Evolutionary conservation across 1,140 invertebrate genomes (phyloP), one percentile per base, ranked within the genome.

Genomic region (Nixonia krombeini): DNA sequence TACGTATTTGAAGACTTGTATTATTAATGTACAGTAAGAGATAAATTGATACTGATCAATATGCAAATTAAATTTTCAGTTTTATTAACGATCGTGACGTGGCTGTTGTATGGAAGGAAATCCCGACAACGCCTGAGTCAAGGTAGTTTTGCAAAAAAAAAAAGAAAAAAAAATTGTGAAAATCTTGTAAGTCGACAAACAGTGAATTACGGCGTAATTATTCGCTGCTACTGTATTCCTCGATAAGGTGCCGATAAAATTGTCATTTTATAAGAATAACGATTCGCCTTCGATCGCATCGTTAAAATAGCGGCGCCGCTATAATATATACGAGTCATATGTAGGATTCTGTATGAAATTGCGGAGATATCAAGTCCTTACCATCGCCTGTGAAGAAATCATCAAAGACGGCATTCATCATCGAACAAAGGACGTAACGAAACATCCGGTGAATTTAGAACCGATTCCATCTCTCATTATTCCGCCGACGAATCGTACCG

Each of bases 381-480:
- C 74, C 78, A 84, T 82, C 81, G 75, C 73, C 70, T 70, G 70
- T 80, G 77, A 75, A 74, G 79, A 78, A 78, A 80, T 80, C 66
- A 73, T 75, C 62, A 73, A 68, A 74, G 66, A 74, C 70, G 58
- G 56, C 61, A 79, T 81, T 78, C 78, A 75, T 77, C 76, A 80
- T 75, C 72, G 62, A 78, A 84, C 81, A 84, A 82, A 81, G 76
- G 76, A 76, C 69, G 51, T 77, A 70, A 63, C 75, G 73, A 82
- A 77, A 83, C 75, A 82, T 84, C 82, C 82, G 82, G 82, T 73
- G 62, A 81, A 79, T 81, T 83, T 76, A 78, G 72, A 78, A 75
- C 72, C 72, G 73, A 78, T 78, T 73, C 66, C 70, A 78, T 76
- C 73, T 73, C 53, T 70, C 67, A 74, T 74, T 75, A 74, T 75